A percentile compares a stretch with the other conserved stretches of the same genome.
Evolutionary conservation across 2,113 vertebrate species (phyloP).

Genomic region (Rhea americana): DNA sequence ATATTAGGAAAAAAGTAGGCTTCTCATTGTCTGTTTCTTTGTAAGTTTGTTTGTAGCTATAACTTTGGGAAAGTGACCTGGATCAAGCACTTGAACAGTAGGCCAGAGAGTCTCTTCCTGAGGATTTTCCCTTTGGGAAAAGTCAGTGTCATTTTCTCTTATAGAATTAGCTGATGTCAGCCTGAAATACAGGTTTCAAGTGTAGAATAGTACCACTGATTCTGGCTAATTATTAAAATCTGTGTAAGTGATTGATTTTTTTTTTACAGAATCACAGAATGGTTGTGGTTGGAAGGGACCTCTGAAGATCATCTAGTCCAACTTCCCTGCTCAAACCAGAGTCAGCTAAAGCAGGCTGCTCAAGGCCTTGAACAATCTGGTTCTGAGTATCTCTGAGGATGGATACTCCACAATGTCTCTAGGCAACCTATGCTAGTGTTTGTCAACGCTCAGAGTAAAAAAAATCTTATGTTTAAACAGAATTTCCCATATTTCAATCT

Average conservation of each 20-base stretch:
- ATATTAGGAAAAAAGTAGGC: slow-evolving; percentile 14
- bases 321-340: background rate
- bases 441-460: background rate
- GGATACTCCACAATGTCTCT: background rate
- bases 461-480: background rate
- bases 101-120: background rate
- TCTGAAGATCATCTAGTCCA: background rate
- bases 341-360: background rate
- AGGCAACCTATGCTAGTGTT: background rate
- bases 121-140: background rate
- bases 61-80: background rate
- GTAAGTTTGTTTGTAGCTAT: background rate
- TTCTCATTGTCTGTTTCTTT: background rate
- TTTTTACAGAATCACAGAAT: background rate
- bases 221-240: background rate
- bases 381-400: background rate
- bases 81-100: background rate
- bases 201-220: background rate
- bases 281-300: background rate
- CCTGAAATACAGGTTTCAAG: background rate
- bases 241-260: background rate
- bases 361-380: background rate
- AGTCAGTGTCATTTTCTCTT: background rate
- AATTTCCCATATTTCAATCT: background rate
- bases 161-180: background rate